Evolutionary conservation across 2,888 invertebrate species (phyloP).

Genomic region (Sinelater perroti): DNA sequence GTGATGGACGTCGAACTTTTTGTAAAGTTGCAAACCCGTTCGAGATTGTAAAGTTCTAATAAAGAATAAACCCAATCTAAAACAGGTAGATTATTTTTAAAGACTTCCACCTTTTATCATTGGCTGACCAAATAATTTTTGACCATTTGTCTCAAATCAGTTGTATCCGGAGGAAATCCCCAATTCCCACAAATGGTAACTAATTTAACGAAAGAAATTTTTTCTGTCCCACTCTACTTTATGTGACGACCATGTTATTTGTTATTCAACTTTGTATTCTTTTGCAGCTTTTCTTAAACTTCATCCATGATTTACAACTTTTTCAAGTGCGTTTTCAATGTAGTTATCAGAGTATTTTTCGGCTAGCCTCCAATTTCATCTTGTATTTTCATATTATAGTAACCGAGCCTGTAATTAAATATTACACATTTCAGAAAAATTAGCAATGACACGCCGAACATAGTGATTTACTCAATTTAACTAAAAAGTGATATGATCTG

Average conservation of each 20-base stretch:
- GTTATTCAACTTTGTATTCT: constrained; percentile 20
- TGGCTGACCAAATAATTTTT: constrained; percentile 28
- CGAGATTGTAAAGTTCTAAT: constrained; percentile 21
- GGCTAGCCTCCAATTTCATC: background rate
- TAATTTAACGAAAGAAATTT: constrained; percentile 24
- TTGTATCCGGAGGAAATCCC: constrained; percentile 26
- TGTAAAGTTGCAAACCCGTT: constrained; percentile 19
- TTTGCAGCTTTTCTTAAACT: constrained; percentile 4
- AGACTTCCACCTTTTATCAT: constrained; percentile 11
- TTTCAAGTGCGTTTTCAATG: constrained; percentile 12
- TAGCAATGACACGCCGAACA: too few species aligned
- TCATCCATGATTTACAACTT: constrained; percentile 11
- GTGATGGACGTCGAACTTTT: constrained; percentile 14
- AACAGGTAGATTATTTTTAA: constrained; percentile 9
- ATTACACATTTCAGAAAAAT: too few species aligned
- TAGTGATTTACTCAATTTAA: too few species aligned
- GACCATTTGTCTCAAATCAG: constrained; percentile 21
- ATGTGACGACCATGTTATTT: constrained; percentile 7
- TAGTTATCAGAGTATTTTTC: background rate
- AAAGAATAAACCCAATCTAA: constrained; percentile 26
- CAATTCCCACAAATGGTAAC: constrained; percentile 28
- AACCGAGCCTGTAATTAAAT: background rate
- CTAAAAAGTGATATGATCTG: too few species aligned
- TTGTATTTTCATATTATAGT: background rate
- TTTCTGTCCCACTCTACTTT: constrained; percentile 25